Conservation (phyloP, 1,140 invertebrate genomes). For the Potamilus streckersoni region DNA sequence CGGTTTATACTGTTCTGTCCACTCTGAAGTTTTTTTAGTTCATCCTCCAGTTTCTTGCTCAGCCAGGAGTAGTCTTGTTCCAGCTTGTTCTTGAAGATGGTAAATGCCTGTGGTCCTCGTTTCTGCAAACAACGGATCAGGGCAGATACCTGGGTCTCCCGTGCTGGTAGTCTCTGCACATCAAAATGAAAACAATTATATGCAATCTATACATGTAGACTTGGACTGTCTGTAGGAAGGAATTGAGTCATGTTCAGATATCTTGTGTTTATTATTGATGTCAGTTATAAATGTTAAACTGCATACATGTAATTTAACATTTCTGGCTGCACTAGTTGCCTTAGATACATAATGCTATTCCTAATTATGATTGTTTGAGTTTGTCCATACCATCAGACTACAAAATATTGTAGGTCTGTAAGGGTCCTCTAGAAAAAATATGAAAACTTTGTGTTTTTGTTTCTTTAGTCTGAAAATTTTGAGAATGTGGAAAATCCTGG, state of each 20-base stretch:
- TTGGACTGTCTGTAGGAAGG: neutral
- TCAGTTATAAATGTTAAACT: no score
- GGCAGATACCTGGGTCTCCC: conserved; percentile 24
- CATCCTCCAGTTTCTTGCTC: conserved; percentile 18
- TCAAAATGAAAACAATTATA: neutral
- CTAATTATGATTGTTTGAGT: no score
- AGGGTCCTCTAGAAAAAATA: no score
- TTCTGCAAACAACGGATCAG: conserved; percentile 16
- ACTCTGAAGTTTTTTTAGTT: conserved; percentile 29
- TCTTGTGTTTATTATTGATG: no score
- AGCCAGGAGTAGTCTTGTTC: conserved; percentile 28
- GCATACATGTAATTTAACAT: no score
- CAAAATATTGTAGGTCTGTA: no score
- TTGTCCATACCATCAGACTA: no score
- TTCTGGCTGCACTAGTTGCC: no score
- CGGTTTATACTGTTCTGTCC: conserved; percentile 24
- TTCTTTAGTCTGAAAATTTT: no score
- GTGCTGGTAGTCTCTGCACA: conserved; percentile 23
- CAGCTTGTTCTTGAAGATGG: conserved; percentile 26
- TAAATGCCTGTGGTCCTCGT: conserved; percentile 26
- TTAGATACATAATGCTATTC: no score
- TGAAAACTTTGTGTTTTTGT: no score
- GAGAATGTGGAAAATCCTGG: no score
- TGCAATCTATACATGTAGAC: neutral
- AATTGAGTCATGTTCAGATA: neutral